Percentiles rank a stretch among this genome's conserved stretches.
phyloP scores from a whole-genome alignment of 2,888 invertebrate genomes.

The Falcaria lacertinaria region DNA sequence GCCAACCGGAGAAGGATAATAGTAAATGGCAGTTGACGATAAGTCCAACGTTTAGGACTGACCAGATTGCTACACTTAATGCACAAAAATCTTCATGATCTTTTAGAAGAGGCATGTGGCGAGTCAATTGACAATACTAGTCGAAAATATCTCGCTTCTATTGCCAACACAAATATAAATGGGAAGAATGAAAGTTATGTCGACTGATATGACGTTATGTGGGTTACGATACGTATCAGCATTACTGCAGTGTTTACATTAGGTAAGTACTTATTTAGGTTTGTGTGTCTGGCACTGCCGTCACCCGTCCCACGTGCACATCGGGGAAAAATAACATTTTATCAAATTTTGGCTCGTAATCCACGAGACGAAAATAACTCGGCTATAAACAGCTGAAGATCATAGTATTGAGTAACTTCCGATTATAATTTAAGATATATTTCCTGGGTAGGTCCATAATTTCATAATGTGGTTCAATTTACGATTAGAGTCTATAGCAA shows the following conservation, averaged over 20 bases:
- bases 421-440: slow-evolving; percentile 24
- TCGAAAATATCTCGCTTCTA: neutral
- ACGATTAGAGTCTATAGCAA: too few species aligned
- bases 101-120: neutral
- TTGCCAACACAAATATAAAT: neutral
- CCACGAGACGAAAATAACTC: slow-evolving; percentile 39
- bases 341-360: slow-evolving; percentile 60
- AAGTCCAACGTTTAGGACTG: too few species aligned
- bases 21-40: too few species aligned
- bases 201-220: neutral
- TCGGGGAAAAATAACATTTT: slow-evolving; percentile 58
- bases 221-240: neutral
- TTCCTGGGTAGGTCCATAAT: slow-evolving; percentile 13
- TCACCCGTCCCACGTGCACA: slow-evolving; percentile 50
- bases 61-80: too few species aligned
- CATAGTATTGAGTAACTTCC: slow-evolving; percentile 42
- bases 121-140: neutral
- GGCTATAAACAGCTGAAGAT: slow-evolving; percentile 42
- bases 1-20: too few species aligned
- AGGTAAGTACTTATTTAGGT: slow-evolving; percentile 39
- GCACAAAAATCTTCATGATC: neutral
- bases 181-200: neutral
- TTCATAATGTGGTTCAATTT: too few species aligned
- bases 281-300: slow-evolving; percentile 39
- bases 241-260: slow-evolving; percentile 24